phyloP scores from a whole-genome alignment of 2,888 invertebrate species.

The Microdon myrmicae region DNA sequence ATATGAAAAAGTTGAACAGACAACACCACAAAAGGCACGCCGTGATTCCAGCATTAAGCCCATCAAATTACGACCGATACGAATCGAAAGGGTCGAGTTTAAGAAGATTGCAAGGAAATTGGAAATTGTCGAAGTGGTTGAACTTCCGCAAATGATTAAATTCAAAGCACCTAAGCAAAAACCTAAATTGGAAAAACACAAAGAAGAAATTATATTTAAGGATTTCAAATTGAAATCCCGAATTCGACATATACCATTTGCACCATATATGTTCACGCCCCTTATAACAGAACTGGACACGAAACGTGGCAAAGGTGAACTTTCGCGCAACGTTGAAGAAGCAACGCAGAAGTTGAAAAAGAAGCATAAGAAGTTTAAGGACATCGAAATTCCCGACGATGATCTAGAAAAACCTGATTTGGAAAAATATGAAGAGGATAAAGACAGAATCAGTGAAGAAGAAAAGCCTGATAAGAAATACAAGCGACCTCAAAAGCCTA shows the following conservation, averaged over 20 bases:
- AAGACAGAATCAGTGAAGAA: constrained; percentile 53
- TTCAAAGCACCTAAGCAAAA: constrained; percentile 68
- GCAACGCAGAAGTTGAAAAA: constrained; percentile 74
- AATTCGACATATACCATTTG: constrained; percentile 74
- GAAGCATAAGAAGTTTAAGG: constrained; percentile 70
- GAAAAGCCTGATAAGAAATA: constrained; percentile 63
- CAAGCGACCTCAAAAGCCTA: constrained; percentile 58
- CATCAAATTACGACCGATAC: constrained; percentile 68
- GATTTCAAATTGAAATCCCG: constrained; percentile 78
- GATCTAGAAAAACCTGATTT: constrained; percentile 70
- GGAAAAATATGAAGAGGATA: constrained; percentile 55
- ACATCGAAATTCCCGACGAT: constrained; percentile 70
- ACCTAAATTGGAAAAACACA: constrained; percentile 67
- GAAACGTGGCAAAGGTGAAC: constrained; percentile 72
- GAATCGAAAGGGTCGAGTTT: constrained; percentile 71
- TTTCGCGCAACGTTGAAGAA: constrained; percentile 77
- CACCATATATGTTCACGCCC: constrained; percentile 68
- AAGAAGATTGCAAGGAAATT: constrained; percentile 72
- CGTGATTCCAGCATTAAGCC: constrained; percentile 57
- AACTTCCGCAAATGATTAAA: constrained; percentile 74
- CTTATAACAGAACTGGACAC: constrained; percentile 64
- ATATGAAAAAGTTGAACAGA: constrained; percentile 64
- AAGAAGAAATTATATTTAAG: constrained; percentile 71
- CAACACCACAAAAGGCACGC: constrained; percentile 61
- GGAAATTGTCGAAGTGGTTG: constrained; percentile 71